Evolutionary conservation across 2,888 invertebrate genomes (phyloP), one percentile per base, ranked within the genome.

Genomic region (Stenodema calcarata): DNA sequence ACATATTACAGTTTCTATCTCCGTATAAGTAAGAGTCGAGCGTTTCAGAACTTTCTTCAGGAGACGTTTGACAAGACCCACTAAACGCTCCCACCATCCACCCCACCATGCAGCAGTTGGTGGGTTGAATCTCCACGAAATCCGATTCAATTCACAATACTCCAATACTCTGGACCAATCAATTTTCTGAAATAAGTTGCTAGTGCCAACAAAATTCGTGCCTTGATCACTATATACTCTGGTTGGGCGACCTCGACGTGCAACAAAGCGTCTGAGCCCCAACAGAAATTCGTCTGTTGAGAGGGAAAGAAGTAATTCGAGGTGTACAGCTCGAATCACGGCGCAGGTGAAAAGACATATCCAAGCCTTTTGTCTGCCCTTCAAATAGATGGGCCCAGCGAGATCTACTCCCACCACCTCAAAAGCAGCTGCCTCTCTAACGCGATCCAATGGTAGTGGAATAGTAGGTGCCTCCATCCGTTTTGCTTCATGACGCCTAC

Each of bases 101-200:
- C n/a, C n/a, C n/a, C n/a, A n/a, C 91, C 92, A 92, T 0, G 91
- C 89, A 3, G 91, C 90, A 0, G 89, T 88, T 4, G 91, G 91
- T 7, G 91, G 90, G 76, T 90, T 91, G 87, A 91, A 92, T 11
- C 88, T 86, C 90, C 89, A 90, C 85, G 88, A 89, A 88, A 88
- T 88, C 79, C 73, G 87, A 23, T 89, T 70, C 0, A 88, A 86
- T 0, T 88, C 16, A 18, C 88, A 87, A 42, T 87, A 88, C 92
- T 92, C 87, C 93, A 23, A 18, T 7, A 79, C 18, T 9, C 11
- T 44, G 12, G 41, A 7, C 79, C 79, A 79, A 50, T 79, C 92
- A 0, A 93, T 92, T 90, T 92, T 92, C 88, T 92, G 91, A 88
- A 92, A 92, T 16, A 92, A 90, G 88, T 90, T 91, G 4, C 89